Conservation (phyloP, 1,140 invertebrate species). For the Bursaphelenchus mucronatus region DNA sequence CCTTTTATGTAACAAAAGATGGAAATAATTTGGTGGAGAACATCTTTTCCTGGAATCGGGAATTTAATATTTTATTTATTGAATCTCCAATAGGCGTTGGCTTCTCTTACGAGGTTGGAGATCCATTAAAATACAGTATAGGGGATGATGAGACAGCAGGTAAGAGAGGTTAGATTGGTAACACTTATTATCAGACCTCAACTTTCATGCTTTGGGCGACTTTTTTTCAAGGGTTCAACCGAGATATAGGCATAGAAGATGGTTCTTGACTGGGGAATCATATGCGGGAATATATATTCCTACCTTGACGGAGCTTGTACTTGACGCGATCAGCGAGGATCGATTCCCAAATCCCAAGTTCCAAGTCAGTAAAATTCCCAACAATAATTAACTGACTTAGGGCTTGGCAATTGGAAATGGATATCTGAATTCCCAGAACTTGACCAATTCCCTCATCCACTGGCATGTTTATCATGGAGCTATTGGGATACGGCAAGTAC, state of each 20-base stretch:
- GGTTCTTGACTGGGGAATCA: conserved; percentile 29
- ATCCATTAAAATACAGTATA: conserved; percentile 8
- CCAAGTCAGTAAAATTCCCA: conserved; percentile 4
- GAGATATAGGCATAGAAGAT: conserved; percentile 11
- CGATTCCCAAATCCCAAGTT: conserved; percentile 28
- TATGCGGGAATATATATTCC: conserved; percentile 36
- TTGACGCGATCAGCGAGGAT: not conserved
- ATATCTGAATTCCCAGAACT: conserved; percentile 27
- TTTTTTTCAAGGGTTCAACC: conserved; percentile 27
- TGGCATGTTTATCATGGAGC: conserved; percentile 24
- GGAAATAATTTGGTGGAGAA: conserved; percentile 27
- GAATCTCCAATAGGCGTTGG: conserved; percentile 46
- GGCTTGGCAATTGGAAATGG: conserved; percentile 31
- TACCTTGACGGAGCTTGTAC: conserved; percentile 15
- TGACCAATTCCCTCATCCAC: conserved; percentile 25
- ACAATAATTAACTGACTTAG: not conserved
- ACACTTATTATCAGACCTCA: conserved; percentile 24
- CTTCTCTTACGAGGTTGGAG: conserved; percentile 24
- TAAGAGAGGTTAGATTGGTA: conserved; percentile 3
- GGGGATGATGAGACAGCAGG: conserved; percentile 27
- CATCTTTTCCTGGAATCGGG: conserved; percentile 29
- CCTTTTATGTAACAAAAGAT: conserved; percentile 30
- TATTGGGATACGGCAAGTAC: conserved; percentile 20
- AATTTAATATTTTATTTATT: conserved; percentile 41
- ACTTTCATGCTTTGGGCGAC: conserved; percentile 21